phyloP scores from a whole-genome alignment of 2,888 invertebrate species.

The Anorthoa munda region DNA sequence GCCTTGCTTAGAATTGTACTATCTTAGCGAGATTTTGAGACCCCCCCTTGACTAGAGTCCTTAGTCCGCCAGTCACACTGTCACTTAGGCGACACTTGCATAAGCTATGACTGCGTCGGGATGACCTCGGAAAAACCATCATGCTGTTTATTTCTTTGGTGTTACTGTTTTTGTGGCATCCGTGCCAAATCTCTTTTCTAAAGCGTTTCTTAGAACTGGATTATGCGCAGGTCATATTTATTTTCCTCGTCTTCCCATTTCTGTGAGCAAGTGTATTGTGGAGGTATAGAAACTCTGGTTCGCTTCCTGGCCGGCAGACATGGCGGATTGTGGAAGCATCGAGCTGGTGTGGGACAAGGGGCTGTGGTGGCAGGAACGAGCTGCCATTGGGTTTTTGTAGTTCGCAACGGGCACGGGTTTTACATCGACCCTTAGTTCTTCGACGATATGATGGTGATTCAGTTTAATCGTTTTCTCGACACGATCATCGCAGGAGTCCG shows the following conservation, averaged over 20 bases:
- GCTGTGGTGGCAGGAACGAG: conserved; percentile 83
- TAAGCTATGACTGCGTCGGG: conserved; percentile 5
- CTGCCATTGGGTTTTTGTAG: conserved; percentile 81
- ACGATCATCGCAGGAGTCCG: too few species aligned
- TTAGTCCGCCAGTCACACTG: too few species aligned
- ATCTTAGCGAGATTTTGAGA: too few species aligned
- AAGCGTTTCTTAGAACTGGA: conserved; percentile 22
- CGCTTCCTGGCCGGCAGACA: conserved; percentile 76
- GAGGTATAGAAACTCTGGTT: conserved; percentile 47
- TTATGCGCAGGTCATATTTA: conserved; percentile 55
- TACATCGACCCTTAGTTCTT: conserved; percentile 78
- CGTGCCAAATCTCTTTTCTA: conserved; percentile 44
- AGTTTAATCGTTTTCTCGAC: conserved; percentile 72
- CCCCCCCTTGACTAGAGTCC: too few species aligned
- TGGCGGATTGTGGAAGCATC: conserved; percentile 87
- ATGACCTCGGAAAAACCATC: conserved; percentile 29
- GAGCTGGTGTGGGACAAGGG: conserved; percentile 79
- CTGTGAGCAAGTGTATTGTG: conserved; percentile 69
- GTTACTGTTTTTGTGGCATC: too few species aligned
- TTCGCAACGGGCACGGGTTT: conserved; percentile 83
- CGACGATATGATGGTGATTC: conserved; percentile 75
- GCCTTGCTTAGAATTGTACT: too few species aligned
- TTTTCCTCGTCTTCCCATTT: conserved; percentile 35
- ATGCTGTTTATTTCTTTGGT: background rate
- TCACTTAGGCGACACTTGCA: conserved; percentile 40